Evolutionary conservation across 2,797 vertebrate species (phyloP), one percentile per base, ranked within the genome.

Genomic region (Gallirallus australis): DNA sequence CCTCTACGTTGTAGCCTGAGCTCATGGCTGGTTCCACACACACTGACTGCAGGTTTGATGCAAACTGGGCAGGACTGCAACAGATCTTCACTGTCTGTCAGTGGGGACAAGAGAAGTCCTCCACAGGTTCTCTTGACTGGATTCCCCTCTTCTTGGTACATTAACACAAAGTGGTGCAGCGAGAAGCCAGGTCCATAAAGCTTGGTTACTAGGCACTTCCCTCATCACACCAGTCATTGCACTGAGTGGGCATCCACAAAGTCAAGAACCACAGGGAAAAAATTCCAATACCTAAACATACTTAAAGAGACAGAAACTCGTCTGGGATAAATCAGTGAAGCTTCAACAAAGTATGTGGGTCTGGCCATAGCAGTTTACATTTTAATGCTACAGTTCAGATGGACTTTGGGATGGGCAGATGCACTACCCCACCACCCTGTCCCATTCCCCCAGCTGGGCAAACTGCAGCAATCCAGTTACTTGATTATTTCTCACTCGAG

Each of bases 1-100:
- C 4, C 14, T 68, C 27, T 7, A 0, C 2, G 0, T 2, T 50
- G 60, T 42, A 81, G n/a, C 31, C 17, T 35, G 56, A 91, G 56
- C 40, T 82, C 31, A 21, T 0, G 0, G 37, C 28, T 83, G 40
- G 27, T 31, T 84, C 37, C 50, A 40, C 3, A 6, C 5, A 19
- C 1, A 0, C 59, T 14, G 14, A 40, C 8, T 2, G 2, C 14
- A 37, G 40, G 24, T 56, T 63, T 39, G 24, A 31, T 45, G 20
- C 31, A 64, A 82, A 15, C 25, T 28, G 23, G 7, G 33, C 54
- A 80, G 52, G 30, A 63, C 40, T 50, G 39, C 11, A 39, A 31
- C 7, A 72, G 56, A 63, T 47, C 31, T 20, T 84, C 39, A 11
- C 9, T 30, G n/a, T 9, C 28, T 31, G 3, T 37, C 18, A 9